These are phyloP conservation scores for Melanotaenia parkinsoni DNA, from an alignment of 2,797 vertebrate genomes.

Conservation along the genomic window DNA sequence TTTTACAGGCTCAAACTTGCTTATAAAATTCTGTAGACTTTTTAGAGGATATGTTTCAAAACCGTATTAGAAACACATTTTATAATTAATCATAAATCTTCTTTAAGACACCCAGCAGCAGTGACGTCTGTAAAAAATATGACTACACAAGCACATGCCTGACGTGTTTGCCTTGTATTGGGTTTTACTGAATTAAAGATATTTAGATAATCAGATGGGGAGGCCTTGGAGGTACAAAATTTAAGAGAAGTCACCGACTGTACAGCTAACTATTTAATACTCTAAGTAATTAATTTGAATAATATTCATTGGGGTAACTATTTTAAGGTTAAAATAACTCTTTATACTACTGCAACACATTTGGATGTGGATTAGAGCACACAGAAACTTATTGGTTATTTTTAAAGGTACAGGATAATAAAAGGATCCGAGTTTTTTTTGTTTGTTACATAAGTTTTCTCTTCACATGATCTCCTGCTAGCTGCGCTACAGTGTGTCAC, in stretches of 20 bases:
- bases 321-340: neutral
- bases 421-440: neutral
- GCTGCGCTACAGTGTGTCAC: neutral
- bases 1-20: too few species aligned
- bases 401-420: neutral
- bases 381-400: neutral
- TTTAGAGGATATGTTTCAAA: too few species aligned
- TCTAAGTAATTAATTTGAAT: neutral
- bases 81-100: neutral
- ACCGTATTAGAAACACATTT: neutral
- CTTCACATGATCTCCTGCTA: neutral
- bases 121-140: neutral
- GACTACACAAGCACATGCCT: neutral
- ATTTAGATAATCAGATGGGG: neutral
- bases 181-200: neutral
- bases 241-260: neutral
- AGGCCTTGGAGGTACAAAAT: neutral
- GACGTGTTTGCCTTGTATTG: neutral
- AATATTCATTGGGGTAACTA: neutral
- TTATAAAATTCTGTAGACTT: too few species aligned
- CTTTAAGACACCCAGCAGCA: neutral
- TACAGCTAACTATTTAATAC: neutral
- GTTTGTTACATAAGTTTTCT: slow-evolving; percentile 9
- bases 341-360: neutral
- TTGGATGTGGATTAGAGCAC: neutral